phyloP scores from a whole-genome alignment of 2,113 vertebrate genomes.

The Hemiprocne comata region DNA sequence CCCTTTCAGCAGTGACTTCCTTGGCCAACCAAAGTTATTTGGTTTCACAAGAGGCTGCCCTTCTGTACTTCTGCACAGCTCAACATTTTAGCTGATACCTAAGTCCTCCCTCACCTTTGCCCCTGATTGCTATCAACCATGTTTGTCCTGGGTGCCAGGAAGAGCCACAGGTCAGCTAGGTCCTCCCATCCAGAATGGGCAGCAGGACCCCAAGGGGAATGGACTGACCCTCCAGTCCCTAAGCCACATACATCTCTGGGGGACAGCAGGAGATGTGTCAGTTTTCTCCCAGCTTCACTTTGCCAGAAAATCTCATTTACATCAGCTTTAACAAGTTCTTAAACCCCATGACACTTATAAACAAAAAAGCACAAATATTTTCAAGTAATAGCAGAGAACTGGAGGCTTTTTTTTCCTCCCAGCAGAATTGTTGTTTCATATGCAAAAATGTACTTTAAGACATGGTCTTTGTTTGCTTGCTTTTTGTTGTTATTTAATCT shows the following conservation, averaged over 20 bases:
- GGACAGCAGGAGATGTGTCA: background rate
- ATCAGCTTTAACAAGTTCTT: background rate
- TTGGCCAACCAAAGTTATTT: background rate
- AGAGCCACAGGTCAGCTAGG: background rate
- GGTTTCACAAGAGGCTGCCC: background rate
- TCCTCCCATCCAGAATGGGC: background rate
- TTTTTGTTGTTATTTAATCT: slow-evolving; percentile 5
- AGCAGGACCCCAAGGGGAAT: accelerated
- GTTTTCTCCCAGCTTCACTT: background rate
- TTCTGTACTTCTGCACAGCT: background rate
- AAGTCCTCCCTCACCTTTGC: accelerated
- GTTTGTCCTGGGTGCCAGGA: accelerated
- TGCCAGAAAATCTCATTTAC: background rate
- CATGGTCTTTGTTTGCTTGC: background rate
- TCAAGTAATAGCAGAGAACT: background rate
- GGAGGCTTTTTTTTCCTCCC: background rate
- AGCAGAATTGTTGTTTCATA: background rate
- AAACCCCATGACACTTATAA: background rate
- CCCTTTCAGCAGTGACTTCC: background rate
- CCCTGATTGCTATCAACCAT: background rate
- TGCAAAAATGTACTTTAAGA: background rate
- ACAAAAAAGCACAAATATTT: background rate
- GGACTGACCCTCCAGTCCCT: background rate
- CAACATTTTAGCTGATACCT: background rate
- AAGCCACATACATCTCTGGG: background rate